Percentiles rank a stretch among this genome's conserved stretches.
These are phyloP conservation scores for Scleropages formosus DNA, from an alignment of 2,797 vertebrate genomes.

Conservation along the genomic window DNA sequence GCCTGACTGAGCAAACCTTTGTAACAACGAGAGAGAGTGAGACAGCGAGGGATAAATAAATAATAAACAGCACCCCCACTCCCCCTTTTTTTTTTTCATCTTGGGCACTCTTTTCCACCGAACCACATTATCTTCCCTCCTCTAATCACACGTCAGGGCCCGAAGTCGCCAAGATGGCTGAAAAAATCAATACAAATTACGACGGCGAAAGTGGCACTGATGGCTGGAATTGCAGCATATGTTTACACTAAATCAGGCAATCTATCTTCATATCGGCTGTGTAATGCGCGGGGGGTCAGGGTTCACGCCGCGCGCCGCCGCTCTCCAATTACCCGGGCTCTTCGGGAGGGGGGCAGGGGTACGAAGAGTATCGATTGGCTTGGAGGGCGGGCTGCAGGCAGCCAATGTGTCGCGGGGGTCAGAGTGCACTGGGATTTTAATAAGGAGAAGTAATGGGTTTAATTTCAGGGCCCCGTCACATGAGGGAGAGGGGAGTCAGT, in stretches of 20 bases:
- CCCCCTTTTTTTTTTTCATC: conserved; percentile 26
- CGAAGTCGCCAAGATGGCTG: conserved; percentile 47
- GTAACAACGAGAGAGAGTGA: conserved; percentile 28
- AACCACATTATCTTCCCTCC: conserved; percentile 51
- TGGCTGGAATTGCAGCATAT: conserved; percentile 77
- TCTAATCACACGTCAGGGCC: conserved; percentile 54
- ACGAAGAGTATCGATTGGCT: conserved; percentile 61
- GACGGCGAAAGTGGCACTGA: conserved; percentile 71
- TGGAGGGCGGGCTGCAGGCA: conserved; percentile 49
- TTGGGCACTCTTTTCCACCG: conserved; percentile 31
- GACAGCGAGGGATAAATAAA: conserved; percentile 48
- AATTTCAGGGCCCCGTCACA: conserved; percentile 50
- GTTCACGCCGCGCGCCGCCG: conserved; percentile 54
- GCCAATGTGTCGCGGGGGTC: conserved; percentile 61
- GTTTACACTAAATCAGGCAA: conserved; percentile 82
- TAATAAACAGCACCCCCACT: conserved; percentile 49
- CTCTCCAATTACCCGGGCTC: conserved; percentile 63
- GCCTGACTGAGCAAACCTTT: neutral
- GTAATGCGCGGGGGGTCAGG: conserved; percentile 61
- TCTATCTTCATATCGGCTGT: conserved; percentile 76
- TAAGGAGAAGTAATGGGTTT: conserved; percentile 65
- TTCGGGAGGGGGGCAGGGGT: conserved; percentile 51
- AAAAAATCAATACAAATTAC: conserved; percentile 81
- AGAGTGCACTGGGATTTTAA: conserved; percentile 63
- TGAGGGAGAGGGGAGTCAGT: conserved; percentile 17